Evolutionary conservation across 64 coral and sea anemone genomes (phyloP).

Genomic region (Pachyseris speciosa): DNA sequence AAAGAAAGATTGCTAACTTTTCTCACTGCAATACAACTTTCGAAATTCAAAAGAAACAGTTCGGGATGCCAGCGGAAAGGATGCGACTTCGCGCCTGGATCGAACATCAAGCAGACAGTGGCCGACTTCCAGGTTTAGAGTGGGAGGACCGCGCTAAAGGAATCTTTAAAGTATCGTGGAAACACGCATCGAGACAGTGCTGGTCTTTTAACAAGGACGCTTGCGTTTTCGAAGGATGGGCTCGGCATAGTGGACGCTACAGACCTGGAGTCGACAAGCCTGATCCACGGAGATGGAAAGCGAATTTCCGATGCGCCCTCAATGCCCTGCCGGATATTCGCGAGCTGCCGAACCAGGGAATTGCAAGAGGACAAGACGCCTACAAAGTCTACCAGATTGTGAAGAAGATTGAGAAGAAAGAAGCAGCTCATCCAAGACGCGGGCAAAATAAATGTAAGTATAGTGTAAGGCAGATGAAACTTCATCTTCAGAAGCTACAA

Average conservation of each 20-base stretch:
- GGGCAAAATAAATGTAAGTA: constrained; percentile 16
- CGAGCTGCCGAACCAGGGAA: constrained; percentile 47
- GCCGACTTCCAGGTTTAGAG: constrained; percentile 65
- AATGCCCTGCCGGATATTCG: constrained; percentile 87
- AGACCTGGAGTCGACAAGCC: constrained; percentile 51
- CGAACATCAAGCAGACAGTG: constrained; percentile 52
- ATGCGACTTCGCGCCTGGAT: constrained; percentile 87
- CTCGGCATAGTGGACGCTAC: constrained; percentile 69
- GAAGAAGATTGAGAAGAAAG: constrained; percentile 33
- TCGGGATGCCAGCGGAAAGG: constrained; percentile 62
- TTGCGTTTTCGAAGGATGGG: constrained; percentile 93
- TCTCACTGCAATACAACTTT: not conserved
- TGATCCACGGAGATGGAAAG: constrained; percentile 89
- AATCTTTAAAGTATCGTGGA: constrained; percentile 88
- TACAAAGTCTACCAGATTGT: constrained; percentile 88
- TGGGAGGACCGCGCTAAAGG: constrained; percentile 69
- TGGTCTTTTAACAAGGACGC: constrained; percentile 72
- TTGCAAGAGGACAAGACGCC: constrained; percentile 72
- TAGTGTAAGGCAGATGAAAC: no score
- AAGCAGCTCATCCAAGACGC: not conserved
- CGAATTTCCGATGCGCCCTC: constrained; percentile 88
- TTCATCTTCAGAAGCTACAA: no score
- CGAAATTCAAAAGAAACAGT: not conserved
- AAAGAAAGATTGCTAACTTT: not conserved
- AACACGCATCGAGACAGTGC: constrained; percentile 86